Base-by-base conservation (phyloP, 2,888 invertebrate genomes). In the Oligia fasciuncula region DNA sequence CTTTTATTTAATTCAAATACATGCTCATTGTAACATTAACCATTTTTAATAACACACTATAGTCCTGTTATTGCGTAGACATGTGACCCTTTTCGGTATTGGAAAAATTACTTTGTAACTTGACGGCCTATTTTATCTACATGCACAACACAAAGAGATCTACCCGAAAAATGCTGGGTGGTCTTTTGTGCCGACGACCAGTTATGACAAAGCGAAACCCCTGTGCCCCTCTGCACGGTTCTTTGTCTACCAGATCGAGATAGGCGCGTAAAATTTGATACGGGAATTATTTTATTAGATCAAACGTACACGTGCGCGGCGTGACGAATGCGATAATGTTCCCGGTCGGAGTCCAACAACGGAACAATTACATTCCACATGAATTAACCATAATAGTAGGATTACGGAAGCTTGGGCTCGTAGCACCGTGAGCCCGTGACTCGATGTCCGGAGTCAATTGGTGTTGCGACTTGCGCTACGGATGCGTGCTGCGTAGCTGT, bases 231-330 rank as follows among this genome's bases (percentile, higher is more conserved):
- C 92, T 88, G 90, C 90, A 88, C 88, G 85, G 91, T 77, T 91
- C 95, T 96, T 96, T 96, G 96, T 96, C 96, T 96, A 94, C 94
- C 93, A 95, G 94, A 96, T 96, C 97, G 94, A 95, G 96, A 96
- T 96, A 96, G 94, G 94, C 94, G 96, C 94, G 95, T 96, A 95
- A 95, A 96, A 97, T 97, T 97, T 94, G 96, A 96, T 96, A 96
- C 96, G 96, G 96, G 96, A 96, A 96, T 96, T 95, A 96, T 96
- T 96, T 95, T 96, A 96, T 96, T 96, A 96, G 96, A 95, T 96
- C 94, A 93, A 94, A 93, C 93, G 94, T 93, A 96, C 97, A 97
- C 97, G 97, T 97, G 97, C 96, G 94, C 94, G 92, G 94, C 95
- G 95, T 96, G 96, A 96, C 97, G 95, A 96, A 96, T 94, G 93